Evolutionary conservation across 2,113 vertebrate genomes (phyloP), one percentile per base, ranked within the genome.

Genomic region (Onychorhynchus coronatus): DNA sequence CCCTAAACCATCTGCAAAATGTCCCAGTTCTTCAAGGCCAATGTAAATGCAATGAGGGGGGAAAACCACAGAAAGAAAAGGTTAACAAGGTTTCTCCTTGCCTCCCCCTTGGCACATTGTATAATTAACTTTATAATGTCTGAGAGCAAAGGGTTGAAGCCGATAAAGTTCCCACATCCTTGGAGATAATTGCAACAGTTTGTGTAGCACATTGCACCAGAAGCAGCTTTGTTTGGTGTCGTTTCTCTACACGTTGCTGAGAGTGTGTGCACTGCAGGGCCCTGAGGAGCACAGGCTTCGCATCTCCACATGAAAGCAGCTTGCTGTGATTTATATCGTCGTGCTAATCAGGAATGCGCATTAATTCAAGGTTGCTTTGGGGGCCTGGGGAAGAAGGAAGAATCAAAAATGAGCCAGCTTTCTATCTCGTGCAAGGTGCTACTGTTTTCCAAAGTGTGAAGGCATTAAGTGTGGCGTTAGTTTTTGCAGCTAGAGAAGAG

Each of bases 1-100:
- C 94, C 72, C 63, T 88, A 91, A 97, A 95, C 95, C 95, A 97
- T 98, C 95, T 96, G 97, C 86, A 95, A 91, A 96, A 96, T 72
- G 89, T 95, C 97, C 93, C 91, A 80, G 15, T 87, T 88, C 94
- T 97, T 96, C 85, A 94, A 95, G 91, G 97, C 93, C 97, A 91
- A 96, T 96, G 94, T 89, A 95, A 96, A 93, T 90, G 88, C 75
- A 92, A 13, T 20, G 58, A 82, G 81, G 85, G 71, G 61, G 85
- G 88, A 33, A 85, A 81, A 86, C 88, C 88, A 14, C 88, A 77
- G 80, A 94, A 94, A 88, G 66, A 89, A 96, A 97, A 95, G 95
- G 95, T 94, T 93, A 92, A 94, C 55, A 47, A 91, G 93, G 50
- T 85, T 68, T 31, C 81, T 78, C 59, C 65, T 46, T 70, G 55